Evolutionary conservation across 2,113 vertebrate genomes (phyloP).

Genomic region (Rhabdornis inornatus): DNA sequence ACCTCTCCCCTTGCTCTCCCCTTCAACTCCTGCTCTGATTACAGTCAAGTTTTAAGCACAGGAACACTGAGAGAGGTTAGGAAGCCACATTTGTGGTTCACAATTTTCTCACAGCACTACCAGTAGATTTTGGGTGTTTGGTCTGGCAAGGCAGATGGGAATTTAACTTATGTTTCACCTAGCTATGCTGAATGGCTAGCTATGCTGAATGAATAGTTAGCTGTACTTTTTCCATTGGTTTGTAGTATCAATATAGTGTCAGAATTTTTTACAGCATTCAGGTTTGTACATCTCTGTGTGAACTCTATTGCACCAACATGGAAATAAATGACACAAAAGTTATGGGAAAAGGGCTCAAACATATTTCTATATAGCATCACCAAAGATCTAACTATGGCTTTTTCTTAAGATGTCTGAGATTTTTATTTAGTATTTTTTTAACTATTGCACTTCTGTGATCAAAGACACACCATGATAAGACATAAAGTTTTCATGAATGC

Average conservation of each 20-base stretch:
- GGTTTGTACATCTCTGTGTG: neutral
- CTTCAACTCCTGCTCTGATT: neutral
- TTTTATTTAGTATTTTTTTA: neutral
- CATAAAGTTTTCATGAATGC: neutral
- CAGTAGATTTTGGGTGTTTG: neutral
- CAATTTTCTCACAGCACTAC: neutral
- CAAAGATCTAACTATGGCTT: neutral
- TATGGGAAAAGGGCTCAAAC: neutral
- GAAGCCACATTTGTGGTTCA: neutral
- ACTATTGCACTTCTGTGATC: neutral
- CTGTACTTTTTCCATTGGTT: neutral
- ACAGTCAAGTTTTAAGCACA: neutral
- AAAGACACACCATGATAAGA: neutral
- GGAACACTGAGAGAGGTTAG: neutral
- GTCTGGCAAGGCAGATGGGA: neutral
- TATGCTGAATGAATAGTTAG: neutral
- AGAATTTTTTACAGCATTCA: neutral
- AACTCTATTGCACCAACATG: neutral
- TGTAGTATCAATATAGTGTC: neutral
- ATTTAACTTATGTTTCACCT: neutral
- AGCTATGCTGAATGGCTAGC: neutral
- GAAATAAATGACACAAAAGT: neutral
- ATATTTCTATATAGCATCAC: neutral
- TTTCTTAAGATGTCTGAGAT: neutral
- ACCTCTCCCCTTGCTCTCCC: neutral